Conservation (phyloP, 2,888 invertebrate species). For the Timema podura region DNA sequence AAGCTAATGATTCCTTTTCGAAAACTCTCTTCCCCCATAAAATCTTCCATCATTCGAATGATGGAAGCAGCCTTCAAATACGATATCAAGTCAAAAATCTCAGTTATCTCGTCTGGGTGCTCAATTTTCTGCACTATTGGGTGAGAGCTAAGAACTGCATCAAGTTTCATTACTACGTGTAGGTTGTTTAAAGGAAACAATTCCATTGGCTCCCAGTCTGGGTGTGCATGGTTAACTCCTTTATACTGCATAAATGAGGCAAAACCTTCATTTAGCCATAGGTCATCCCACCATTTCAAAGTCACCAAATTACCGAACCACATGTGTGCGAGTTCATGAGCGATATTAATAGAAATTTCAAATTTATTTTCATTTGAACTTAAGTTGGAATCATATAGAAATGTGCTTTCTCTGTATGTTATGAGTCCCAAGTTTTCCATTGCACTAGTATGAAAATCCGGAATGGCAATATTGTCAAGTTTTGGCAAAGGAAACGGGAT, state of each 20-base stretch:
- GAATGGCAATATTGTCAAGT: constrained; percentile 81
- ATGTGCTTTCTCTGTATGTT: constrained; percentile 81
- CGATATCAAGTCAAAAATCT: constrained; percentile 86
- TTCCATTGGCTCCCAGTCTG: constrained; percentile 79
- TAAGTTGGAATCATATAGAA: constrained; percentile 69
- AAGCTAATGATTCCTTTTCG: constrained; percentile 69
- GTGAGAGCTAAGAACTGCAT: constrained; percentile 79
- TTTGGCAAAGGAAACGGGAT: constrained; percentile 88
- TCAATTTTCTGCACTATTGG: constrained; percentile 82
- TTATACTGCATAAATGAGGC: constrained; percentile 85
- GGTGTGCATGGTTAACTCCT: constrained; percentile 64
- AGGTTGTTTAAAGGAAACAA: constrained; percentile 69
- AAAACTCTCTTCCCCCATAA: constrained; percentile 69
- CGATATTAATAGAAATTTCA: constrained; percentile 75
- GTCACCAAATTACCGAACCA: constrained; percentile 93
- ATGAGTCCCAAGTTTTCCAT: constrained; percentile 97
- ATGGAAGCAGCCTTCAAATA: constrained; percentile 82
- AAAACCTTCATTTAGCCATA: constrained; percentile 93
- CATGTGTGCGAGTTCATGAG: constrained; percentile 94
- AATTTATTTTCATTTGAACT: constrained; percentile 75
- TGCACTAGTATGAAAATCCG: constrained; percentile 87
- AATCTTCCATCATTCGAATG: constrained; percentile 82
- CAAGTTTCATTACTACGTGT: constrained; percentile 67
- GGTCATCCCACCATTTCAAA: constrained; percentile 90
- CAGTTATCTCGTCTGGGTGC: constrained; percentile 85